Conservation (phyloP, 1,140 invertebrate species). For the Brachionus calyciflorus region DNA sequence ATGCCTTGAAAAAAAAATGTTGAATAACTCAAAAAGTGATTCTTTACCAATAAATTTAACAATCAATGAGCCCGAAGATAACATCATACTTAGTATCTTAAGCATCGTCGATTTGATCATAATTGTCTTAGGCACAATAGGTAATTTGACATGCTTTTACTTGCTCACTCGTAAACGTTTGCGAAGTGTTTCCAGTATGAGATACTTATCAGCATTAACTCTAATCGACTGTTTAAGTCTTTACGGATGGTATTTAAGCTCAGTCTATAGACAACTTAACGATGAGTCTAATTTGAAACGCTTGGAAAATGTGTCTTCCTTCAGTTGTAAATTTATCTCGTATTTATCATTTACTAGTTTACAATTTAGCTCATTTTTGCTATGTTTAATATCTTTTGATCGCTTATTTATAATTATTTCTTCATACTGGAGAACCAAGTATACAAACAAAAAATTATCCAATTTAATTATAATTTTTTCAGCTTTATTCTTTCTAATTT, state of each 20-base stretch:
- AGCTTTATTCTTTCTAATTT: not conserved
- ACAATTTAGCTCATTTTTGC: conserved; percentile 31
- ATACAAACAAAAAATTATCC: not conserved
- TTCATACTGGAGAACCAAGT: conserved; percentile 5
- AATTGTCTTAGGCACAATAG: conserved; percentile 31
- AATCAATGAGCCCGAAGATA: too few species aligned
- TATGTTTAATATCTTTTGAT: conserved; percentile 24
- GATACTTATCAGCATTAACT: not conserved
- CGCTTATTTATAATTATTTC: not conserved
- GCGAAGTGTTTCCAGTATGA: conserved; percentile 13
- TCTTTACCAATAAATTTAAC: too few species aligned
- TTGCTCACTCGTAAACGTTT: conserved; percentile 18
- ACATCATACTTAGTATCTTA: not conserved
- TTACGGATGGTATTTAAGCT: conserved; percentile 42
- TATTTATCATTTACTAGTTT: conserved; percentile 26
- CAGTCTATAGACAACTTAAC: conserved; percentile 31
- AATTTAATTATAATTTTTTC: not conserved
- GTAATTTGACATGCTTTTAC: conserved; percentile 35
- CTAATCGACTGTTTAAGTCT: not conserved
- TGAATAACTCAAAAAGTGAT: too few species aligned
- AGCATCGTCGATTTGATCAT: conserved; percentile 36
- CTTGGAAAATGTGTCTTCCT: conserved; percentile 22
- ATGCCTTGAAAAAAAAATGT: too few species aligned
- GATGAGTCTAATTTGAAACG: conserved; percentile 11
- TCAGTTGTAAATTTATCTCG: conserved; percentile 23